phyloP scores from a whole-genome alignment of 2,113 vertebrate species.

The Puma concolor region DNA sequence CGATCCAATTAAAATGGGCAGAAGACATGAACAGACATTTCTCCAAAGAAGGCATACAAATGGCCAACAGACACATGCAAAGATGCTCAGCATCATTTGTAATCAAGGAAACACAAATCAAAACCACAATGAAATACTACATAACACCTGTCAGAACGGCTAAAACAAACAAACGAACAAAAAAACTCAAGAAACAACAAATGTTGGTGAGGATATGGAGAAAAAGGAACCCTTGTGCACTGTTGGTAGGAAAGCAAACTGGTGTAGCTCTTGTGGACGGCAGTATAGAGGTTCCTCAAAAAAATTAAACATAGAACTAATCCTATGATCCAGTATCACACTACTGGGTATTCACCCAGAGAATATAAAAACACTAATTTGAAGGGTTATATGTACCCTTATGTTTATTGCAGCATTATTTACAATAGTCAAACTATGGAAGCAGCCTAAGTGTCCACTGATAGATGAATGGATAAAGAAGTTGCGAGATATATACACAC shows the following conservation, averaged over 20 bases:
- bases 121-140: neutral
- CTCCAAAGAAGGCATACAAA: neutral
- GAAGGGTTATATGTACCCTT: neutral
- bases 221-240: neutral
- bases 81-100: neutral
- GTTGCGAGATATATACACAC: too few species aligned
- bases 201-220: neutral
- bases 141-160: neutral
- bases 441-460: neutral
- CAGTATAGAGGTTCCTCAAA: neutral
- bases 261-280: neutral
- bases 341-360: neutral
- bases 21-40: neutral
- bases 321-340: neutral
- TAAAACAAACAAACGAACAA: neutral
- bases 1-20: neutral
- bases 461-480: neutral
- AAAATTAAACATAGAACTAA: neutral
- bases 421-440: neutral
- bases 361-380: neutral
- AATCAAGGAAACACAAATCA: neutral
- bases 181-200: neutral
- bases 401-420: neutral
- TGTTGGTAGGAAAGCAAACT: neutral
- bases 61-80: neutral